Evolutionary conservation across 2,797 vertebrate genomes (phyloP), one percentile per base, ranked within the genome.

Genomic region (Scarus forsteni): DNA sequence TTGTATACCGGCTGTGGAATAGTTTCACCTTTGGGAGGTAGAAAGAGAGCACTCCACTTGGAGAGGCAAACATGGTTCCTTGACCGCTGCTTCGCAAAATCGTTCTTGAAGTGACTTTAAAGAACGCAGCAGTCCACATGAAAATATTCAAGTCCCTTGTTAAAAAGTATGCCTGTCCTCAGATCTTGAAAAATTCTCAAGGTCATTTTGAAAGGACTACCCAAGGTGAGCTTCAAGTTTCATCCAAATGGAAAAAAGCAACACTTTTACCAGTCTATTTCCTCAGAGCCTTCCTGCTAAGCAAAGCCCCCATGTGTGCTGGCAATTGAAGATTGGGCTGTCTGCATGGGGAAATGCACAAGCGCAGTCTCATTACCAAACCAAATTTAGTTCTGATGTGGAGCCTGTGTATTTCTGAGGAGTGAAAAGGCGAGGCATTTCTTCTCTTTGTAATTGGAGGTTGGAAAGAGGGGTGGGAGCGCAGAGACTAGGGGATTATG

Each of bases 301-400:
- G 88, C 88, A 91, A 85, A 93, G 77, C 79, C 88, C 88, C 84
- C 87, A 69, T 84, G 88, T 92, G 91, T 88, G 88, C 83, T 84
- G 88, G 91, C 86, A 88, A 84, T 82, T 92, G 90, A 89, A 94
- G 93, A 94, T 94, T 93, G 92, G 92, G 74, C 89, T 91, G 92
- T 93, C 92, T 94, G 92, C 91, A 93, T 79, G 87, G 92, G 93
- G 92, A 94, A 93, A 94, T 91, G 89, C 91, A 92, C 83, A 88
- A 92, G 93, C 92, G 84, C 84, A 90, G 93, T 92, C 92, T 95
- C 93, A 95, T 95, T 95, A 94, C 92, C 90, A 89, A 87, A 85
- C 90, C 92, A 94, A 94, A 94, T 93, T 94, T 93, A 93, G 92
- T 93, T 93, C 89, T 93, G 92, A 92, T 93, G 90, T 92, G 88